Conservation (phyloP, 2,888 invertebrate species). For the Polyommatus icarus region DNA sequence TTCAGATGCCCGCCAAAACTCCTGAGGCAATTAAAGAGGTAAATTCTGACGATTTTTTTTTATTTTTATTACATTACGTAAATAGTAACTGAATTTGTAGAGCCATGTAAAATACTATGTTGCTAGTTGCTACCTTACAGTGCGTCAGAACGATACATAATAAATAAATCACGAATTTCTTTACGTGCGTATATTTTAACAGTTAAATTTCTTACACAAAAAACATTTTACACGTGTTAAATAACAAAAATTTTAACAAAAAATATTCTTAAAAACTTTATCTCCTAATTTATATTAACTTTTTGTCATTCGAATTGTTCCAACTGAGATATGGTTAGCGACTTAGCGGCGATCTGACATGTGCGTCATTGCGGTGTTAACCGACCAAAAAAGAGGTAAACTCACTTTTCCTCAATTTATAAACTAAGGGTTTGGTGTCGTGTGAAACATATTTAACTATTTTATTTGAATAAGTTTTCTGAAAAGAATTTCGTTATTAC, state of each 20-base stretch:
- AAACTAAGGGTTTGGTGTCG: background rate
- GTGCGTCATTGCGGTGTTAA: background rate
- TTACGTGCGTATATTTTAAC: background rate
- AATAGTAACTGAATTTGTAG: background rate
- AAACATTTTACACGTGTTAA: background rate
- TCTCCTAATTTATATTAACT: background rate
- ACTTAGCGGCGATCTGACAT: background rate
- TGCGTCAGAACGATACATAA: background rate
- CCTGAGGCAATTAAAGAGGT: background rate
- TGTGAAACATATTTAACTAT: background rate
- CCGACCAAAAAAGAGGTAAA: conserved; percentile 2
- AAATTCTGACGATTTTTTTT: background rate
- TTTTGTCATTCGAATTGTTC: background rate
- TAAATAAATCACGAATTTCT: background rate
- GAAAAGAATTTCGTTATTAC: too few species aligned
- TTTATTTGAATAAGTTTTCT: background rate
- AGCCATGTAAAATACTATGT: background rate
- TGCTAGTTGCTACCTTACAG: background rate
- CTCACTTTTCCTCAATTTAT: conserved; percentile 1
- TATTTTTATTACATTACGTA: background rate
- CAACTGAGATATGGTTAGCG: background rate
- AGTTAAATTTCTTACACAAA: background rate
- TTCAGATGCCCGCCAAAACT: too few species aligned
- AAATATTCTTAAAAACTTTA: background rate
- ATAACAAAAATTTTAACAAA: background rate